Base-by-base conservation (phyloP, 2,797 vertebrate species). In the Acanthurus lineatus region DNA sequence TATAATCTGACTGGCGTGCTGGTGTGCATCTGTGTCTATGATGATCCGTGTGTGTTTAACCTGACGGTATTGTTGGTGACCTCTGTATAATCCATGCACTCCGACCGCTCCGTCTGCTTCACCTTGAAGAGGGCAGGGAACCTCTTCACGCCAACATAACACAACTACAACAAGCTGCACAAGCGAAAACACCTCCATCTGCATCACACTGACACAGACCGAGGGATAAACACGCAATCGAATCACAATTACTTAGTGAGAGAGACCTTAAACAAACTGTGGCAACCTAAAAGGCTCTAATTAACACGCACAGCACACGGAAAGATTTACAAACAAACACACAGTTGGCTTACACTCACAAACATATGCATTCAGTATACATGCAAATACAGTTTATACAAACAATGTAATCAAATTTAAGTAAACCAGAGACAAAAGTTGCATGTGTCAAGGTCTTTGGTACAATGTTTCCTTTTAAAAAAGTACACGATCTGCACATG, bases 31-130 rank as follows among this genome's bases (percentile, higher is more conserved):
- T 73, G 74, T 17, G 62, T 45, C 44, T 67, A 10, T 28, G 48
- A 51, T 69, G 67, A 65, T 48, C 28, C 44, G 16, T 53, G 78
- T 70, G 85, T 62, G 68, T 83, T 76, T 85, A 62, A 86, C 79
- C 85, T 79, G 70, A 86, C 68, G 73, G 80, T 66, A 83, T 86
- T 84, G 51, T 63, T 77, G 71, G 72, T 76, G 73, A 90, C 69
- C 86, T 82, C 80, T 59, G 58, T 59, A 45, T 80, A 90, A 89
- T 86, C 86, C 54, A 3, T 28, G 20, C 22, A 15, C 49, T 79
- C 53, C 5, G 8, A 35, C 38, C 42, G 45, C 81, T 76, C 79
- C 42, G 40, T 87, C 67, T 81, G 79, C 68, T 77, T 49, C 19
- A 45, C 47, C 40, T 68, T 69, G 28, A 61, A 69, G 47, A 76